A percentile compares a stretch with the other conserved stretches of the same genome.
Conservation (phyloP, 2,797 vertebrate species). For the Eospalax fontanierii region DNA sequence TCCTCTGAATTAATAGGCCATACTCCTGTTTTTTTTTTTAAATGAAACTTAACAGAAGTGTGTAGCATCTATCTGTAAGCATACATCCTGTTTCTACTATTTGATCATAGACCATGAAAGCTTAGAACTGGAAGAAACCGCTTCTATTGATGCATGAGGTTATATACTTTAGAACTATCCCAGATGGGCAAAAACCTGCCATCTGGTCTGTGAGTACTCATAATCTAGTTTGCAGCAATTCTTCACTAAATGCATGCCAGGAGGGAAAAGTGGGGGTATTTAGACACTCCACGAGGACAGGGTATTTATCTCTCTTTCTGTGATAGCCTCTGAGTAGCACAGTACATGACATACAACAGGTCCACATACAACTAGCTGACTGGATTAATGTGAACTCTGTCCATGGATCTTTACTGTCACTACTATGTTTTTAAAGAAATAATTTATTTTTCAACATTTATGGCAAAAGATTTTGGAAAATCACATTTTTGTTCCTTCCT, state of each 20-base stretch:
- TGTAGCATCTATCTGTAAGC: slow-evolving; percentile 62
- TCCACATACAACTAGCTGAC: slow-evolving; percentile 18
- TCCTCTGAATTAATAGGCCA: slow-evolving; percentile 45
- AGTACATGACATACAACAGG: slow-evolving; percentile 6
- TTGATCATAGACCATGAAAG: slow-evolving; percentile 71
- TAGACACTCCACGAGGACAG: slow-evolving; percentile 7
- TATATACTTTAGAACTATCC: slow-evolving; percentile 75
- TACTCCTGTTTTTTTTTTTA: slow-evolving; percentile 51
- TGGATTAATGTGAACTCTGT: slow-evolving; percentile 41
- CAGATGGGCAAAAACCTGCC: slow-evolving; percentile 77
- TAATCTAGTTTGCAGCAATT: slow-evolving; percentile 67
- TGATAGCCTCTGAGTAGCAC: neutral
- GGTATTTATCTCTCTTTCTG: slow-evolving; percentile 16
- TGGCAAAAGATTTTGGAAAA: slow-evolving; percentile 23
- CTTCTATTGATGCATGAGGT: slow-evolving; percentile 73
- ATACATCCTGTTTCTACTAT: slow-evolving; percentile 71
- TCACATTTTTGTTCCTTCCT: neutral
- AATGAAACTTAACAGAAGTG: slow-evolving; percentile 58
- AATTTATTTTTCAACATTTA: slow-evolving; percentile 44
- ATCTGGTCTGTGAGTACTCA: slow-evolving; percentile 72
- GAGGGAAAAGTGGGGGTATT: neutral
- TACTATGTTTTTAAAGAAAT: slow-evolving; percentile 27
- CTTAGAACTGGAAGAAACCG: slow-evolving; percentile 75
- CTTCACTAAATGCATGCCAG: slow-evolving; percentile 47
- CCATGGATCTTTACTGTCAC: slow-evolving; percentile 17